Evolutionary conservation across 2,113 vertebrate species (phyloP).

Genomic region (Ictidomys tridecemlineatus): DNA sequence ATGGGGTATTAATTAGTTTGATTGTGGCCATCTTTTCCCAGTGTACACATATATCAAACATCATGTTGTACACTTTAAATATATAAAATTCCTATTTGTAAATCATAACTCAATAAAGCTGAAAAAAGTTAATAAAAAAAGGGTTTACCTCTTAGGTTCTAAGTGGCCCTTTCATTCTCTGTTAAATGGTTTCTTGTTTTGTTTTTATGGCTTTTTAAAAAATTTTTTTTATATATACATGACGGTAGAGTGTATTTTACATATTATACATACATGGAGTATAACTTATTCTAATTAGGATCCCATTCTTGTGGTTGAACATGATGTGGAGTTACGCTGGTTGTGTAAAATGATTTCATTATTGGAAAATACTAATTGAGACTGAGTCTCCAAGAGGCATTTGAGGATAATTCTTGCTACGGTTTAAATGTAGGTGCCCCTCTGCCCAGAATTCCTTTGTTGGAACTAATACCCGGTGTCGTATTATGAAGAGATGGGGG

Average conservation of each 20-base stretch:
- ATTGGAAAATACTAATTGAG: neutral
- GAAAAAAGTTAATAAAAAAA: neutral
- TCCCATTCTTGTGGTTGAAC: too few relatives aligned
- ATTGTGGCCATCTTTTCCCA: neutral
- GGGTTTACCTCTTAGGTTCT: neutral
- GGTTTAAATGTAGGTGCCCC: neutral
- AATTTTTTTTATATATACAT: too few relatives aligned
- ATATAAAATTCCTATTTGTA: neutral
- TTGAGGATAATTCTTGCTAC: neutral
- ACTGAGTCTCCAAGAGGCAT: neutral
- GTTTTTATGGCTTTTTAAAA: too few relatives aligned
- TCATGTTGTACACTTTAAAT: neutral
- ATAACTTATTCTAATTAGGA: too few relatives aligned
- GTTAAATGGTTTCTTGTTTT: neutral
- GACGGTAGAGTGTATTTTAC: too few relatives aligned
- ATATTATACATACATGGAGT: too few relatives aligned
- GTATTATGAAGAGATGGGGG: neutral
- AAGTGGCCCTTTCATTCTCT: neutral
- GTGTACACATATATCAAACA: neutral
- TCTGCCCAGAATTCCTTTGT: rapidly evolving
- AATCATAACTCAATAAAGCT: neutral
- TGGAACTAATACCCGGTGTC: neutral
- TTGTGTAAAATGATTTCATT: neutral
- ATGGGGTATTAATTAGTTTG: neutral
- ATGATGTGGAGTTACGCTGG: too few relatives aligned